These are phyloP conservation scores for Alectura lathami DNA, from an alignment of 2,113 vertebrate species.

Conservation along the genomic window DNA sequence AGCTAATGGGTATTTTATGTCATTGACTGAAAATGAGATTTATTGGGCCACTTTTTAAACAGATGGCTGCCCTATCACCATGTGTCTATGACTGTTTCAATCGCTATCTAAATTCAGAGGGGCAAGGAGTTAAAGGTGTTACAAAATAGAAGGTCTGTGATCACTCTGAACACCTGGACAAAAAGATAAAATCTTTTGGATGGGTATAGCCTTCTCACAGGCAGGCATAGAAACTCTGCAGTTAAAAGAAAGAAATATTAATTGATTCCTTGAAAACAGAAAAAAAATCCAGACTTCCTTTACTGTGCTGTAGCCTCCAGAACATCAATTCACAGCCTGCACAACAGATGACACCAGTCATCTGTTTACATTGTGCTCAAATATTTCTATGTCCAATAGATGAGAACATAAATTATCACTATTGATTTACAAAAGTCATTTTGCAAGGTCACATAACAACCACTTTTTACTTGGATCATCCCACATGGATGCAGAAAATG, in stretches of 20 bases:
- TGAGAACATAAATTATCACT: background rate
- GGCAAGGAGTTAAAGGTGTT: background rate
- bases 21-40: background rate
- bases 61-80: background rate
- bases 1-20: background rate
- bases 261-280: background rate
- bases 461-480: background rate
- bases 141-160: background rate
- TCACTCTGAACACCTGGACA: background rate
- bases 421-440: background rate
- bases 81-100: background rate
- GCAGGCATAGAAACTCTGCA: background rate
- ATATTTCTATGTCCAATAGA: background rate
- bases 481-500: background rate
- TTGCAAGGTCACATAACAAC: background rate
- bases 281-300: background rate
- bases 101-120: background rate
- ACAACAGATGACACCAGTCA: slow-evolving; percentile 1
- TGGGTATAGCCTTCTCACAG: background rate
- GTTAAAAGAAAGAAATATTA: background rate
- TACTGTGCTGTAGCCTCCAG: background rate
- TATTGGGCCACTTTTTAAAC: background rate
- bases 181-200: background rate
- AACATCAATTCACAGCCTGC: background rate
- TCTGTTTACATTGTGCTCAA: background rate